These are phyloP conservation scores for Rhombomys opimus DNA, from an alignment of 2,113 vertebrate genomes.

Conservation along the genomic window DNA sequence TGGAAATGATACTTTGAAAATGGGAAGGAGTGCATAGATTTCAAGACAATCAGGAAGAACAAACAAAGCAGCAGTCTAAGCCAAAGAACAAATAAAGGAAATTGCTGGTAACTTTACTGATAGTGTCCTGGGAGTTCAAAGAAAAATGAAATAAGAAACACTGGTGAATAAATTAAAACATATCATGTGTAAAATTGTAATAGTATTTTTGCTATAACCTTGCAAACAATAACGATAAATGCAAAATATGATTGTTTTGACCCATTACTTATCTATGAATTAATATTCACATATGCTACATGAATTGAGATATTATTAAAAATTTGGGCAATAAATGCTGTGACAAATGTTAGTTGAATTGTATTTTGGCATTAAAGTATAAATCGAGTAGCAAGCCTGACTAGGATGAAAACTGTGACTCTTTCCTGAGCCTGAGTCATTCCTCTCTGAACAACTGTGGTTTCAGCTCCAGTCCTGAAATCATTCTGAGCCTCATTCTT, in stretches of 20 bases:
- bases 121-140: not conserved
- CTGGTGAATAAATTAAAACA: not conserved
- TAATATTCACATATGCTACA: not conserved
- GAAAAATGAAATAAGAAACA: not conserved
- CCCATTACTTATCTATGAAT: not conserved
- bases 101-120: not conserved
- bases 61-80: not conserved
- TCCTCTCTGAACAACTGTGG: not conserved
- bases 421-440: not conserved
- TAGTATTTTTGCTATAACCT: not conserved
- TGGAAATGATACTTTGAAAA: constrained; percentile 42
- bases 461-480: not conserved
- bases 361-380: not conserved
- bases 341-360: not conserved
- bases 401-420: not conserved
- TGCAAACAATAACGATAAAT: not conserved
- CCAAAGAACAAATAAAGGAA: not conserved
- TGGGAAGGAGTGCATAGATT: not conserved
- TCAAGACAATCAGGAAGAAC: not conserved
- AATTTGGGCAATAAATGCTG: not conserved
- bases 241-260: not conserved
- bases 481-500: not conserved
- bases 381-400: not conserved
- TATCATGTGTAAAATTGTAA: not conserved
- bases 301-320: not conserved